These are phyloP conservation scores for Oopsacas minuta DNA, from an alignment of 37 sponge, comb jelly and placozoan genomes.

Conservation along the genomic window DNA sequence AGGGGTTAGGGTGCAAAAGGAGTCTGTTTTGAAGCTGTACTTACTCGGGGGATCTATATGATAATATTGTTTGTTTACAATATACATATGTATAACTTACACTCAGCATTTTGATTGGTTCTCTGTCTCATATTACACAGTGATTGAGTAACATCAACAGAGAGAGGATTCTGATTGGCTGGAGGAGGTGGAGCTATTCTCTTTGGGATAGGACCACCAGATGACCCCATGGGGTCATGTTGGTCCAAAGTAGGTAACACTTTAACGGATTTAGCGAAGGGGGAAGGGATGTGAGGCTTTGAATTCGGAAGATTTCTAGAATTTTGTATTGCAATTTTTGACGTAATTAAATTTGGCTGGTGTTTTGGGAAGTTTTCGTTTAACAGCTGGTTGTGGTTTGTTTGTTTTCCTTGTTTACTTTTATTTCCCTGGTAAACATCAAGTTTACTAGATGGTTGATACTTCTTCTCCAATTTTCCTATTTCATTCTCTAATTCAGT, in stretches of 20 bases:
- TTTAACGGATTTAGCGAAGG: background rate
- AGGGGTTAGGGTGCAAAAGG: conserved; percentile 5
- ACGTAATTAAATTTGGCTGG: background rate
- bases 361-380: background rate
- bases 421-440: background rate
- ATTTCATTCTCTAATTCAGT: background rate
- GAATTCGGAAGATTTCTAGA: no score
- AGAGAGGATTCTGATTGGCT: background rate
- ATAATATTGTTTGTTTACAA: background rate
- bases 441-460: background rate
- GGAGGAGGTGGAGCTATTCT: background rate
- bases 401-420: conserved; percentile 3
- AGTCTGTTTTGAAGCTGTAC: background rate
- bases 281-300: background rate
- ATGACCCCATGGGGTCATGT: background rate
- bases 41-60: background rate
- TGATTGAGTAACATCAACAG: background rate
- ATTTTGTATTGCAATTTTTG: no score
- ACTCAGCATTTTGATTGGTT: background rate
- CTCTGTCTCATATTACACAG: background rate
- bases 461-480: background rate
- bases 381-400: conserved; percentile 1
- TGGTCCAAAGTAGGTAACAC: background rate
- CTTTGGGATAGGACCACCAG: background rate
- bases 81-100: no score